Percentiles rank a stretch among this genome's conserved stretches.
Conservation (phyloP, 92 coral and sea anemone genomes). For the Paragorgia papillata region DNA sequence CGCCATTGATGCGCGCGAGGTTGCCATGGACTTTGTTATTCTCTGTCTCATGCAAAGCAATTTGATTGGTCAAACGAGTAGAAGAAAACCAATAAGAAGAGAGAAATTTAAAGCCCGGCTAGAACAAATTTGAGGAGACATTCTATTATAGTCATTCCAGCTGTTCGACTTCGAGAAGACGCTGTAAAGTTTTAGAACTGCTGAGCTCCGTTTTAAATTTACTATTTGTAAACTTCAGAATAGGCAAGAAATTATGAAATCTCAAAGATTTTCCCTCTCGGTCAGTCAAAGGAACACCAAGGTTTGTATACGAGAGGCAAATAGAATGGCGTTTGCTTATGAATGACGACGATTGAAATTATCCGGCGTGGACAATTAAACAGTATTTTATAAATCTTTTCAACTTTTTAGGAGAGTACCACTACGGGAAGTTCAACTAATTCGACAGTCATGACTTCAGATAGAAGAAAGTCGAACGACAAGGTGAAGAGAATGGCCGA, state of each 20-base stretch:
- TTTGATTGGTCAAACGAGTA: slow-evolving; percentile 70
- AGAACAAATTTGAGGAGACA: slow-evolving; percentile 64
- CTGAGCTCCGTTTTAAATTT: background rate
- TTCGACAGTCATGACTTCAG: slow-evolving; percentile 40
- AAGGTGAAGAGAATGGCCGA: slow-evolving; percentile 81
- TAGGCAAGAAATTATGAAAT: slow-evolving; percentile 14
- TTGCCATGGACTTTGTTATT: slow-evolving; percentile 20
- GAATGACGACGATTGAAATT: slow-evolving; percentile 25
- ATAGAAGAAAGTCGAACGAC: slow-evolving; percentile 55
- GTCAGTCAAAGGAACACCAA: slow-evolving; percentile 13
- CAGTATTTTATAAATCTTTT: slow-evolving; percentile 1
- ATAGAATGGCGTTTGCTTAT: slow-evolving; percentile 4
- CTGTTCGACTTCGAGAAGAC: slow-evolving; percentile 15
- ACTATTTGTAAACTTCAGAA: too few species aligned
- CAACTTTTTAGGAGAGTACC: slow-evolving; percentile 39
- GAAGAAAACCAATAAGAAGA: slow-evolving; percentile 70
- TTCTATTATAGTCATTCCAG: too few species aligned
- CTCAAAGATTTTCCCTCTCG: slow-evolving; percentile 19
- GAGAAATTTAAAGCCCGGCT: slow-evolving; percentile 84
- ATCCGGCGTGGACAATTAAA: slow-evolving; percentile 24
- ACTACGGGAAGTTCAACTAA: slow-evolving; percentile 60
- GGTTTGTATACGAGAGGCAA: slow-evolving; percentile 24
- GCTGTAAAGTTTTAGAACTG: background rate
- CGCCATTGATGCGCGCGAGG: slow-evolving; percentile 3
- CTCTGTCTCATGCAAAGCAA: slow-evolving; percentile 3